Base-by-base conservation (phyloP, 2,113 vertebrate species). In the Arothron firmamentum region DNA sequence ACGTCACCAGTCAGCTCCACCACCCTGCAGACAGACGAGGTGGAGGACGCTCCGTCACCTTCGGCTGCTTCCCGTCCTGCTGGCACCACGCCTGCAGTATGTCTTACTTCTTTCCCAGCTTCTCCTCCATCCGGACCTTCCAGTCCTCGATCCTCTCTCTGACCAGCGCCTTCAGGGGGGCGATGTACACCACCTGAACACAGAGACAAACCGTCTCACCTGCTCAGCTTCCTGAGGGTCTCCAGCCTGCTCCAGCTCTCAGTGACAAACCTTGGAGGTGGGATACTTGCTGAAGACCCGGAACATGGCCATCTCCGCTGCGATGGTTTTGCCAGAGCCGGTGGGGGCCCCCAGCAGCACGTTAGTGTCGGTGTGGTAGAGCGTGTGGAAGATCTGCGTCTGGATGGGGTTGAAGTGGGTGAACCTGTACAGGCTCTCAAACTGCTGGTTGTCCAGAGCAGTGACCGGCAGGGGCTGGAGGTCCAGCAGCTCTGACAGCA, bases 381-480 rank as follows among this genome's bases (percentile, higher is more conserved):
- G 86, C 0, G 94, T 98, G 80, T 99, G 94, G 86, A 99, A 99
- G 89, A 99, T 98, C 75, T 98, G 97, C 0, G 97, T 99, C 90
- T 98, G 97, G 72, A 99, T 93, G 65, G 97, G 96, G 85, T 99
- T 99, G 86, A 93, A 99, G 86, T 99, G 97, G 4, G 93, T 98
- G 84, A 98, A 99, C 84, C 92, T 95, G 87, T 95, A 99, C 4
- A 99, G 81, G 15, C 88, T 90, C 91, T 99, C 94, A 61, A 93
- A 98, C 65, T 92, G 88, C 4, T 54, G 85, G 87, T 87, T 90
- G 54, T 92, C 93, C 88, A 98, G 87, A 46, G 94, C 95, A 0
- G 90, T 93, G 70, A 97, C 1, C 1, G 96, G 96, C 72, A 98
- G 75, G 8, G 96, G 97, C 74, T 98, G 97, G 72, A 99, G 93